Evolutionary conservation across 2,888 invertebrate genomes (phyloP).

Genomic region (Plebejus melissa): DNA sequence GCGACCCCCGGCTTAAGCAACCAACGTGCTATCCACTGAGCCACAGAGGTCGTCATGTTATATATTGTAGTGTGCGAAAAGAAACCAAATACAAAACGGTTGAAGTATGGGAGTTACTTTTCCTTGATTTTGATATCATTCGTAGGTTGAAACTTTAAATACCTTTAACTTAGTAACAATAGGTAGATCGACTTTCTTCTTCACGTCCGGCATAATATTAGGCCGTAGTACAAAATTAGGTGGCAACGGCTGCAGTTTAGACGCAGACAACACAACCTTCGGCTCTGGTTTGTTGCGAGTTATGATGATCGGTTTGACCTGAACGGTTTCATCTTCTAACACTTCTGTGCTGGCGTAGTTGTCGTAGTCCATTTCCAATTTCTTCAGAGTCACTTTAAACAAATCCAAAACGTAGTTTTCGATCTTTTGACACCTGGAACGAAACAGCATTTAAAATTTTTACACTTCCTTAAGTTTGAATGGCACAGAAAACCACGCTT

Average conservation of each 20-base stretch:
- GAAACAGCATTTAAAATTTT: too few species aligned
- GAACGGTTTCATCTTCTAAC: neutral
- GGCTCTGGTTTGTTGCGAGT: neutral
- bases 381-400: conserved; percentile 45
- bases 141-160: neutral
- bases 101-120: too few species aligned
- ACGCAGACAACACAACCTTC: conserved; percentile 55
- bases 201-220: conserved; percentile 26
- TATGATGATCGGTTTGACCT: neutral
- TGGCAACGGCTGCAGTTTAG: conserved; percentile 63
- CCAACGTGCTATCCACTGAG: too few species aligned
- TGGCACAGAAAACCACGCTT: too few species aligned
- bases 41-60: too few species aligned
- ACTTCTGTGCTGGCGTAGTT: conserved; percentile 36
- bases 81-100: too few species aligned
- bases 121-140: too few species aligned
- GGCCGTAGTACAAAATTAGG: conserved; percentile 46
- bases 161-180: conserved; percentile 32
- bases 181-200: conserved; percentile 3
- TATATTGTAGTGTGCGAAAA: too few species aligned
- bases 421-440: conserved; percentile 52
- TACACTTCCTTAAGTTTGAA: too few species aligned
- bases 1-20: too few species aligned
- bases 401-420: conserved; percentile 44
- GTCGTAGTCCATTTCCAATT: conserved; percentile 44